Percentiles rank a stretch among this genome's conserved stretches.
These are phyloP conservation scores for Enteromius paludinosus DNA, from an alignment of 2,797 vertebrate genomes.

Conservation along the genomic window DNA sequence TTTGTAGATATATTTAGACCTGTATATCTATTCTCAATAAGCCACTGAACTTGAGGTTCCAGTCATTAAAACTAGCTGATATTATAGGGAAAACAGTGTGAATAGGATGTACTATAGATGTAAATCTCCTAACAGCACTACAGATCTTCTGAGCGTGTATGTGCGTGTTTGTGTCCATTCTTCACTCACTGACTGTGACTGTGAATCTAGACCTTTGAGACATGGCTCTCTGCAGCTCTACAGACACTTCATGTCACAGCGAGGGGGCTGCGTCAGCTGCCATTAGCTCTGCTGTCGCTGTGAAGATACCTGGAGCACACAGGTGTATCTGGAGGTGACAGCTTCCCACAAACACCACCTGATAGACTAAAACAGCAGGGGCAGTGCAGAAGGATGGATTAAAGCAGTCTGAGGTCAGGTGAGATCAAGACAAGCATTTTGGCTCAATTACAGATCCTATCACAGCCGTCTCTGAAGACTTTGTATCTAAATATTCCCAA, in stretches of 20 bases:
- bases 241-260: slow-evolving; percentile 52
- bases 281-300: slow-evolving; percentile 44
- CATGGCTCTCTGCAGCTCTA: slow-evolving; percentile 44
- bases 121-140: neutral
- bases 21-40: neutral
- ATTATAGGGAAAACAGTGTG: neutral
- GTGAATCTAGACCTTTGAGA: slow-evolving; percentile 46
- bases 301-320: slow-evolving; percentile 38
- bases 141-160: neutral
- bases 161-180: slow-evolving; percentile 31
- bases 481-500: slow-evolving; percentile 14
- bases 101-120: neutral
- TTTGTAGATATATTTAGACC: neutral
- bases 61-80: neutral
- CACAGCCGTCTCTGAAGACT: neutral
- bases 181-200: slow-evolving; percentile 42
- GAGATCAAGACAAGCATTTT: neutral
- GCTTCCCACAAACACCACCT: slow-evolving; percentile 25
- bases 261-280: slow-evolving; percentile 21
- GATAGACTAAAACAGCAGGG: slow-evolving; percentile 20
- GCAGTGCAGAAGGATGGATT: neutral
- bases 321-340: slow-evolving; percentile 49
- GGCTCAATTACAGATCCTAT: slow-evolving; percentile 11
- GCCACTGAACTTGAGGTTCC: neutral
- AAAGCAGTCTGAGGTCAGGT: slow-evolving; percentile 19